phyloP scores from a whole-genome alignment of 2,888 invertebrate genomes.

The Cephonodes hylas region DNA sequence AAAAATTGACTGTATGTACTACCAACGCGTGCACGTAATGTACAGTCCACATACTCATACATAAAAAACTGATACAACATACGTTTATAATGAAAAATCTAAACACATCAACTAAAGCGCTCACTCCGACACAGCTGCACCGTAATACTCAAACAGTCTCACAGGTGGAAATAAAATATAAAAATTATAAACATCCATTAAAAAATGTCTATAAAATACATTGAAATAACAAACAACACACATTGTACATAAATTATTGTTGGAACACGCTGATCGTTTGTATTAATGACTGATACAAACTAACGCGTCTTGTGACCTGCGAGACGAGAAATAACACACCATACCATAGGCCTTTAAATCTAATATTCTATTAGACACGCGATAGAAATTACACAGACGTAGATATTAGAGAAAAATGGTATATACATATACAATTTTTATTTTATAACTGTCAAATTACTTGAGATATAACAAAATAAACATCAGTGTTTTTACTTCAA shows the following conservation, averaged over 20 bases:
- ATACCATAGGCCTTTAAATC: neutral
- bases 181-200: conserved; percentile 24
- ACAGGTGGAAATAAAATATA: conserved; percentile 19
- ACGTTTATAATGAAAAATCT: neutral
- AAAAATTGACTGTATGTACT: too few species aligned
- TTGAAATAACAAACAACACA: conserved; percentile 12
- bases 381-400: neutral
- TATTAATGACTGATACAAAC: neutral
- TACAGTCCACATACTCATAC: neutral
- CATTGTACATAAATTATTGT: conserved; percentile 10
- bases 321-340: neutral
- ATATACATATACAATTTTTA: too few species aligned
- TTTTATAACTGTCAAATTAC: too few species aligned
- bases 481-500: too few species aligned
- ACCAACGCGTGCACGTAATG: neutral
- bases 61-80: neutral
- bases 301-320: neutral
- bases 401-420: too few species aligned
- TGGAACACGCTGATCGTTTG: neutral
- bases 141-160: conserved; percentile 22
- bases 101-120: conserved; percentile 25
- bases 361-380: neutral
- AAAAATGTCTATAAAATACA: conserved; percentile 2
- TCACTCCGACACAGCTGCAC: conserved; percentile 25
- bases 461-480: too few species aligned